phyloP scores from a whole-genome alignment of 2,797 vertebrate genomes.

The Leucoraja ocellata region DNA sequence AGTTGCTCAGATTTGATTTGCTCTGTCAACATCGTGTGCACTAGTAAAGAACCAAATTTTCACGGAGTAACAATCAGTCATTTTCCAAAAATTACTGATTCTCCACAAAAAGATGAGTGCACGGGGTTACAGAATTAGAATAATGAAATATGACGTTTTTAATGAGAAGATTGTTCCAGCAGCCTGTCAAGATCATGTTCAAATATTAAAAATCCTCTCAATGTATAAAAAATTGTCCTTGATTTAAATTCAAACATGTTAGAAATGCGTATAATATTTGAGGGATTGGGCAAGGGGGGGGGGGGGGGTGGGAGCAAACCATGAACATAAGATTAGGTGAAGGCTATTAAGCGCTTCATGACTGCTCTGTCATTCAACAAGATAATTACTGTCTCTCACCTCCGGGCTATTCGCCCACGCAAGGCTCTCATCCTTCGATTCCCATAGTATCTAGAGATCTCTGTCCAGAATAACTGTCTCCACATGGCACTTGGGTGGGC shows the following conservation, averaged over 20 bases:
- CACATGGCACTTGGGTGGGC: too few relatives aligned
- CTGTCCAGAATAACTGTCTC: too few relatives aligned
- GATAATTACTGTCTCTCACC: too few relatives aligned
- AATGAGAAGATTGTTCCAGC: not conserved
- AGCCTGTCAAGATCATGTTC: not conserved
- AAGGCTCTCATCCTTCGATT: too few relatives aligned
- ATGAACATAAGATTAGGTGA: not conserved
- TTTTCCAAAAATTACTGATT: not conserved
- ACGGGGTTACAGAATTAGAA: not conserved
- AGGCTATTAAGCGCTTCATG: too few relatives aligned
- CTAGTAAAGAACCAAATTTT: not conserved
- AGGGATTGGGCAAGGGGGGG: too few relatives aligned
- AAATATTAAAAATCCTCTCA: not conserved
- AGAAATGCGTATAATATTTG: not conserved
- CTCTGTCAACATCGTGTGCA: not conserved
- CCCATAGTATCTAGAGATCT: too few relatives aligned
- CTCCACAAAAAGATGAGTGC: not conserved
- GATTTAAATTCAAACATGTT: not conserved
- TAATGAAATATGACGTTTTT: not conserved
- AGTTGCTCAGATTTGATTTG: not conserved
- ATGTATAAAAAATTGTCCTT: not conserved
- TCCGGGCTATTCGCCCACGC: too few relatives aligned
- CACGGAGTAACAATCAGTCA: not conserved
- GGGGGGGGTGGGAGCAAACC: not conserved
- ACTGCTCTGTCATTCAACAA: too few relatives aligned